phyloP scores from a whole-genome alignment of 2,113 vertebrate species.

The Dermatemys mawii region DNA sequence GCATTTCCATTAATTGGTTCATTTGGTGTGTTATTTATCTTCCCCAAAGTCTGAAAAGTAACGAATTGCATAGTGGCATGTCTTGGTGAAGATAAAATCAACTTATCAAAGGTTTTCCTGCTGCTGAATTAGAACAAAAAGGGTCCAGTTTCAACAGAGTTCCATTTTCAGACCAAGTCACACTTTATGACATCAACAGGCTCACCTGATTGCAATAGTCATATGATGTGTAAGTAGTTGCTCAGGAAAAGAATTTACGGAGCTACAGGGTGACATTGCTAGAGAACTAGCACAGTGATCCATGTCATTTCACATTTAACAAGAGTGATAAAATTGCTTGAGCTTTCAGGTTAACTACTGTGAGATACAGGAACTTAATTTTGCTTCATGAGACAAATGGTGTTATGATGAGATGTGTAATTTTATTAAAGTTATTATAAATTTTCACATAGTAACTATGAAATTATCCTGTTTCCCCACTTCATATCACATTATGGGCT shows the following conservation, averaged over 20 bases:
- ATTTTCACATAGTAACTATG: not conserved
- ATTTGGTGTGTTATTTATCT: not conserved
- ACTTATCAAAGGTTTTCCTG: not conserved
- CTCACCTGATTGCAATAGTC: not conserved
- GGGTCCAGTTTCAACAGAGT: not conserved
- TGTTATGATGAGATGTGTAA: not conserved
- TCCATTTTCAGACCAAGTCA: not conserved
- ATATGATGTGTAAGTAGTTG: not conserved
- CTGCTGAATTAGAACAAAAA: not conserved
- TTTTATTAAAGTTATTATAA: not conserved
- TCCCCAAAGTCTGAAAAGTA: not conserved
- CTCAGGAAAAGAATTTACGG: rapidly evolving
- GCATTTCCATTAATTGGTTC: not conserved
- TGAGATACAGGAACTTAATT: rapidly evolving
- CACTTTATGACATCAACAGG: not conserved
- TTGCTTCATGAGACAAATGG: not conserved
- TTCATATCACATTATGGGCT: rapidly evolving
- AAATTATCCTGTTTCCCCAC: rapidly evolving
- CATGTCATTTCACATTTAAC: not conserved
- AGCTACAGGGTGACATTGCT: not conserved
- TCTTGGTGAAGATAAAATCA: not conserved
- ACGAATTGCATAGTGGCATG: not conserved
- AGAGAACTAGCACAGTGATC: not conserved
- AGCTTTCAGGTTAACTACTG: rapidly evolving
- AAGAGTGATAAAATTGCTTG: not conserved